Evolutionary conservation across 1,140 invertebrate species (phyloP), one percentile per base, ranked within the genome.

Genomic region (Adelges cooleyi): DNA sequence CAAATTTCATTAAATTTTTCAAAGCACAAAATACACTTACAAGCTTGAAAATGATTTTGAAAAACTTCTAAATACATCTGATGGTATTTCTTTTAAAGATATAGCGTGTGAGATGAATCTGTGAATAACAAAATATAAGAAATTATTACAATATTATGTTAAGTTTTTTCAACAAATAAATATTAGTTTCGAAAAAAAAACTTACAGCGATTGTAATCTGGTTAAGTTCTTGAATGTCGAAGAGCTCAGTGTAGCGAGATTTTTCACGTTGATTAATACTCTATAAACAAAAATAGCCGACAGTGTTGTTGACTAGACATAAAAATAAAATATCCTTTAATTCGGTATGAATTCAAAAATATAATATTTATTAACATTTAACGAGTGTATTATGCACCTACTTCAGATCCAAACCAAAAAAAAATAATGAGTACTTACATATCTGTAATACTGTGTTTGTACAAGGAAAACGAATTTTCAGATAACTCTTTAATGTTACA

Each of bases 31-130:
- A n/a, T 33, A 11, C 5, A 56, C 53, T 56, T 23, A 56, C 53
- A 56, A 18, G 22, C 23, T 36, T 56, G 25, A 42, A 56, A 56
- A 42, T 8, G 53, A 25, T 56, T 56, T 56, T n/a, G 53, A 40
- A 17, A 56, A 22, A 25, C n/a, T 22, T 11, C 10, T 13, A 56
- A 56, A 56, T 42, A 42, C 25, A 25, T 56, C 38, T 6, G 38
- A n/a, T 10, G 53, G n/a, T 17, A 56, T 8, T 27, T 56, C 53
- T n/a, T 25, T 56, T 22, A 56, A 56, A 8, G 33, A 27, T n/a
- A 22, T 56, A n/a, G 53, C 53, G 13, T 10, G 15, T 17, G 38
- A 23, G 23, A 56, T 25, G 42, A 23, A 56, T 22, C 53, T 56
- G 18, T 4, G 42, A 56, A 56, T 27, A 2, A 44, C n/a, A n/a